These are phyloP conservation scores for Caenorhabditis elegans DNA, from an alignment of 1,140 invertebrate genomes.

Conservation along the genomic window WBcel235 BX284605.5:11148001-11148500, in stretches of 20 bases:
- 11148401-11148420: neutral
- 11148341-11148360: constrained; percentile 3
- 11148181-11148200: neutral
- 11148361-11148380: neutral
- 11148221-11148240: neutral
- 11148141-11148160: neutral
- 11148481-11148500: too few relatives aligned
- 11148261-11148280: neutral
- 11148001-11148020: constrained; percentile 5
- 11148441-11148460: neutral
- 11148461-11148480: too few relatives aligned
- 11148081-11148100: neutral
- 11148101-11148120: neutral
- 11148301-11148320: neutral
- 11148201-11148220: constrained; percentile 8
- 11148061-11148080: neutral
- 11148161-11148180: neutral
- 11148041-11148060: constrained; percentile 13
- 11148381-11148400: neutral
- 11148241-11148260: neutral
- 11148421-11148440: neutral
- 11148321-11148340: neutral
- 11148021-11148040: neutral
- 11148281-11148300: neutral
- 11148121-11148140: neutral